Conservation (phyloP, 2,797 vertebrate genomes). For the Brachyalestes nurse region DNA sequence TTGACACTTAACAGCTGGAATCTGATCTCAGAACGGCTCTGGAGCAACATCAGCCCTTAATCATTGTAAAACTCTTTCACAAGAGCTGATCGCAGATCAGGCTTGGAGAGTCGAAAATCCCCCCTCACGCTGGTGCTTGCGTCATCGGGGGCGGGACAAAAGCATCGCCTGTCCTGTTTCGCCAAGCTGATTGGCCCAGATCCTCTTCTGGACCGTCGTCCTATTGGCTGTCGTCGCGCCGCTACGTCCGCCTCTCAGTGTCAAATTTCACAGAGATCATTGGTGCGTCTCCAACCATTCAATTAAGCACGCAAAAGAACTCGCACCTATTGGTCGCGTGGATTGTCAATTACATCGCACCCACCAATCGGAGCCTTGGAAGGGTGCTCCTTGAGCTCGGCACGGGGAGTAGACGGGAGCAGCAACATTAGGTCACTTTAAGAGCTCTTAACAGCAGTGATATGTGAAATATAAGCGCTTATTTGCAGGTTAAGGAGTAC, state of each 20-base stretch:
- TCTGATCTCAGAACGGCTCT: conserved; percentile 12
- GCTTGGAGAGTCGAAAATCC: neutral
- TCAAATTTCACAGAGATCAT: neutral
- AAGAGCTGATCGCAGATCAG: conserved; percentile 40
- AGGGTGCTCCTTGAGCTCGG: neutral
- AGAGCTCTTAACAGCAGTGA: neutral
- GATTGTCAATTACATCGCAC: neutral
- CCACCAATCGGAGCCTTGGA: neutral
- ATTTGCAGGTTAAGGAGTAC: conserved; percentile 27
- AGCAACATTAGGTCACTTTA: neutral
- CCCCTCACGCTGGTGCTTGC: neutral
- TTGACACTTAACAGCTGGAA: neutral
- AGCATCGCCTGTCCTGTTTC: conserved; percentile 11
- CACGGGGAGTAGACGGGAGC: neutral
- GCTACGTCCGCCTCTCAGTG: neutral
- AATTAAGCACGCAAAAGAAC: neutral
- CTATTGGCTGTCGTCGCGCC: conserved; percentile 26
- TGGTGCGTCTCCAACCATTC: conserved; percentile 26
- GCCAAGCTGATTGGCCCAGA: neutral
- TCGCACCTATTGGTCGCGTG: neutral
- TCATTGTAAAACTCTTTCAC: neutral
- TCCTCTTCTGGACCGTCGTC: neutral
- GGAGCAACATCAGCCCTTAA: neutral
- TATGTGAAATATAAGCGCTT: neutral
- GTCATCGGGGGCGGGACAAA: conserved; percentile 33